Evolutionary conservation across 2,797 vertebrate species (phyloP), one percentile per base, ranked within the genome.

Genomic region (Catamblyrhynchus diadema): DNA sequence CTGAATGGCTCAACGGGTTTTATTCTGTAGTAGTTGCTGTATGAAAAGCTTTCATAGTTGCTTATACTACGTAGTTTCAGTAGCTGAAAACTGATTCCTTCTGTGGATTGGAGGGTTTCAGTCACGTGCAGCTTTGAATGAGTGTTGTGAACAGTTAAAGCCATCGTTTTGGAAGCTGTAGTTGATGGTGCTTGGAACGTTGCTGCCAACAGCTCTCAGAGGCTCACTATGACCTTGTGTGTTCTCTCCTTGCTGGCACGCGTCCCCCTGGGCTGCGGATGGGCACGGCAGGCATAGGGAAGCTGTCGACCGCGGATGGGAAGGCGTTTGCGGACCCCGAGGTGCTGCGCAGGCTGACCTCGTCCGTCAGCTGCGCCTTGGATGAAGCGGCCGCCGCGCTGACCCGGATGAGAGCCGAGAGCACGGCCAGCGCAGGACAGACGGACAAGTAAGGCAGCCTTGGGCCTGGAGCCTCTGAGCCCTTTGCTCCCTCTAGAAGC

Each of bases 321-420:
- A 98, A 98, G 96, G 98, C 98, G 33, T 98, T 98, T 91, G 98
- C 98, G 33, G 98, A 98, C 65, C 98, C 98, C 28, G 98, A 98
- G 96, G 98, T 98, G 89, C 98, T 98, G 21, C 98, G 98, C 94
- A 98, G 98, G 84, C 94, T 98, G 94, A 98, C 98, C 1, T 98
- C 98, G 3, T 98, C 98, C 59, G 98, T 98, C 93, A 98, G 98
- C 80, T 98, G 98, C 90, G 98, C 98, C 56, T 96, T 98, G 98
- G 98, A 98, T 97, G 98, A 98, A 97, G 98, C 98, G 92, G 98
- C 98, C 54, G 98, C 98, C 86, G 98, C 98, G 30, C 98, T 98
- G 57, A 98, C 98, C 44, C 98, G 98, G 15, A 98, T 98, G 98
- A 98, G 98, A 97, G 98, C 98, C 3, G 98, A 98, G 93, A 98